Evolutionary conservation across 2,113 vertebrate genomes (phyloP).

Genomic region (Pogonocichla stellata): DNA sequence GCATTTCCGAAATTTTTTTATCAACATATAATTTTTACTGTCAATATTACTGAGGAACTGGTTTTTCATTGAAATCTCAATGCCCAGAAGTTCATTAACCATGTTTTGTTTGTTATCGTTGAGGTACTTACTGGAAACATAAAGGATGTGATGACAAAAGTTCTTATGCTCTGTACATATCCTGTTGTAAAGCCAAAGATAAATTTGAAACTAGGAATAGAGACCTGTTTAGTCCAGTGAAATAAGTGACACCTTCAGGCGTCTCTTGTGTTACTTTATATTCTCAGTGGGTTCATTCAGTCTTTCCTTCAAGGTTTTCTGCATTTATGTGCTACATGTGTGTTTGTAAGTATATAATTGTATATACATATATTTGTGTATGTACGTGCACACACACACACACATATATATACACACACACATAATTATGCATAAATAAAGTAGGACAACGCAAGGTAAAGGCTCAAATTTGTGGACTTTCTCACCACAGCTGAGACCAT

Average conservation of each 20-base stretch:
- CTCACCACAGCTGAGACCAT: neutral
- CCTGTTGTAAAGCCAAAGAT: slow-evolving; percentile 24
- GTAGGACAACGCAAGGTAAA: neutral
- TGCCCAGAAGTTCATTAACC: slow-evolving; percentile 60
- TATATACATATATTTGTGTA: neutral
- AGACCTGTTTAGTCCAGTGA: neutral
- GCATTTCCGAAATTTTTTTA: slow-evolving; percentile 9
- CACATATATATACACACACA: accelerated
- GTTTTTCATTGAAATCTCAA: slow-evolving; percentile 3
- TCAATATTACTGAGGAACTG: neutral
- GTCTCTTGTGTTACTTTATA: neutral
- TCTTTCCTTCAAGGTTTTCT: neutral
- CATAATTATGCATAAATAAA: neutral
- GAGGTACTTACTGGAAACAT: slow-evolving; percentile 62
- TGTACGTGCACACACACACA: neutral
- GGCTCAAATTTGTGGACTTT: neutral
- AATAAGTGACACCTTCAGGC: neutral
- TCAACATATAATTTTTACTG: neutral
- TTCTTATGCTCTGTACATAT: slow-evolving; percentile 16
- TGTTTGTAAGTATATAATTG: neutral
- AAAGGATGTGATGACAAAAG: slow-evolving; percentile 42
- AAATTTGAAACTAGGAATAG: neutral
- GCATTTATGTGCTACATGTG: neutral
- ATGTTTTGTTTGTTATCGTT: neutral
- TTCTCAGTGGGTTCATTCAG: neutral